These are phyloP conservation scores for Strix aluco DNA, from an alignment of 2,113 vertebrate species.

Conservation along the genomic window DNA sequence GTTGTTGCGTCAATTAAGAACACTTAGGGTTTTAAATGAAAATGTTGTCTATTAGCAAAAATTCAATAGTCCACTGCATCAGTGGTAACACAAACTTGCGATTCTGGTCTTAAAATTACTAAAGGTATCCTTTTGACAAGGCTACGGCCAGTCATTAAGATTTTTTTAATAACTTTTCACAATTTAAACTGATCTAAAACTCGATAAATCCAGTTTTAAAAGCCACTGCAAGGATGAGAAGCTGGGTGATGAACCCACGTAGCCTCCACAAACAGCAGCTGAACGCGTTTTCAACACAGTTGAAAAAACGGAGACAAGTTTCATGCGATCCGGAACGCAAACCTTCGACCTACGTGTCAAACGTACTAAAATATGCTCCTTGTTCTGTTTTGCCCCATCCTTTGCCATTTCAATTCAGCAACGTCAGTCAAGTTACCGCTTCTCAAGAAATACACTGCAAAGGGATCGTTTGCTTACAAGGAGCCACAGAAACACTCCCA, in stretches of 20 bases:
- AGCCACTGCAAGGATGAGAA: not conserved
- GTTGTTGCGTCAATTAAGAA: not conserved
- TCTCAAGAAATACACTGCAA: fast-evolving
- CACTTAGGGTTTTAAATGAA: not conserved
- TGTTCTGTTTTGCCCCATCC: not conserved
- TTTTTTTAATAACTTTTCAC: not conserved
- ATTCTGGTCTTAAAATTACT: not conserved
- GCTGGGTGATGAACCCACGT: not conserved
- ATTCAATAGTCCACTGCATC: not conserved
- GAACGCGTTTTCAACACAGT: fast-evolving
- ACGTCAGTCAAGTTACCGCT: fast-evolving
- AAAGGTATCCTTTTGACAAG: not conserved
- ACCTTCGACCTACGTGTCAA: fast-evolving
- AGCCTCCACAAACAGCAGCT: not conserved
- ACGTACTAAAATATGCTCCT: fast-evolving
- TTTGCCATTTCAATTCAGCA: not conserved
- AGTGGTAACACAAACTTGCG: not conserved
- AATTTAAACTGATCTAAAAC: not conserved
- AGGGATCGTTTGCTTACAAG: fast-evolving
- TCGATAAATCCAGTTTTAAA: not conserved
- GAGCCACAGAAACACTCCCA: not conserved
- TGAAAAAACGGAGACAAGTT: not conserved
- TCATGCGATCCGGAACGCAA: not conserved
- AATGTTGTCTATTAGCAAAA: not conserved
- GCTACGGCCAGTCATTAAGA: not conserved